These are phyloP conservation scores for Danaus plexippus DNA, from an alignment of 1,140 invertebrate genomes.

Conservation along the genomic window DNA sequence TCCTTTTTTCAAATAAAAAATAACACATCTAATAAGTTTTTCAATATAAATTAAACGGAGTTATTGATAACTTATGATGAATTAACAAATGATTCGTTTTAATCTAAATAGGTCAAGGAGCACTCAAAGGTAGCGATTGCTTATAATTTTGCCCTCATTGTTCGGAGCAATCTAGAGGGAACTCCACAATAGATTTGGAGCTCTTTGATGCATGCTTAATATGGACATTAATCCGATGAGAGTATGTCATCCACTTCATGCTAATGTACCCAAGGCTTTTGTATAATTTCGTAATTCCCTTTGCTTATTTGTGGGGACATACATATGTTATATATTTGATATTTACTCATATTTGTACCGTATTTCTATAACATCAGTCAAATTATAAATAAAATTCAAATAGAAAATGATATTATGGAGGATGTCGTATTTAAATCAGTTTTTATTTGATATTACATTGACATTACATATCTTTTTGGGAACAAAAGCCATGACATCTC, in stretches of 20 bases:
- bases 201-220: slow-evolving; percentile 68
- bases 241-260: slow-evolving; percentile 61
- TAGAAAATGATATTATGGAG: neutral
- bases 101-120: slow-evolving; percentile 63
- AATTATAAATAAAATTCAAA: slow-evolving; percentile 1
- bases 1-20: slow-evolving; percentile 3
- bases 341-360: too few relatives aligned
- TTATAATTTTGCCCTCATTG: slow-evolving; percentile 59
- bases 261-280: slow-evolving; percentile 52
- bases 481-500: too few relatives aligned
- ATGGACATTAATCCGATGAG: slow-evolving; percentile 58
- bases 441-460: too few relatives aligned
- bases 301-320: slow-evolving; percentile 24
- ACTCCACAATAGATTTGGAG: slow-evolving; percentile 48
- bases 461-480: too few relatives aligned
- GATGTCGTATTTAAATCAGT: too few relatives aligned
- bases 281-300: slow-evolving; percentile 43
- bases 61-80: slow-evolving; percentile 1
- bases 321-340: slow-evolving; percentile 1
- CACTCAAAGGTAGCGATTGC: slow-evolving; percentile 45
- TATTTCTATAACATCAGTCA: neutral
- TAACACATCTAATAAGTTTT: slow-evolving; percentile 2
- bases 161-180: slow-evolving; percentile 51
- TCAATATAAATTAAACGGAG: slow-evolving; percentile 1
- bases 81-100: slow-evolving; percentile 14